Percentiles rank a stretch among this genome's conserved stretches.
These are phyloP conservation scores for Calephelis perditalis DNA, from an alignment of 2,888 invertebrate genomes.

Conservation along the genomic window DNA sequence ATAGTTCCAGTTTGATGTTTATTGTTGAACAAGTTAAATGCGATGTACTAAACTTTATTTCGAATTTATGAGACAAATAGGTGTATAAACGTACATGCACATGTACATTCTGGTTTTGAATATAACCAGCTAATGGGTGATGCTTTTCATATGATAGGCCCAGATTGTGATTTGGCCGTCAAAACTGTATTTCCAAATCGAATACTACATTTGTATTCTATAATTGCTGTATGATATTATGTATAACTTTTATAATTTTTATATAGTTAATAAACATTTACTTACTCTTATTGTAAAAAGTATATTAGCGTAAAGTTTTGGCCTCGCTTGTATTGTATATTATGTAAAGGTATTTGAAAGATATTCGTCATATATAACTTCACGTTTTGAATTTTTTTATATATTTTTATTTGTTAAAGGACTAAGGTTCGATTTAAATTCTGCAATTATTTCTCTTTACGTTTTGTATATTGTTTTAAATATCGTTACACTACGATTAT, in stretches of 20 bases:
- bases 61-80: neutral
- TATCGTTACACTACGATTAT: too few species aligned
- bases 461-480: neutral
- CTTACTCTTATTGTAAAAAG: slow-evolving; percentile 7
- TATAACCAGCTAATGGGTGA: neutral
- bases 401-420: neutral
- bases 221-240: neutral
- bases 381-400: neutral
- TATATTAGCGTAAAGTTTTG: slow-evolving; percentile 1
- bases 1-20: neutral
- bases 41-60: neutral
- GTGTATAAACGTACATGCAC: neutral
- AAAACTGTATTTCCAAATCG: neutral
- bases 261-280: neutral
- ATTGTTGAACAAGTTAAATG: neutral
- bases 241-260: slow-evolving; percentile 8
- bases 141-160: slow-evolving; percentile 6
- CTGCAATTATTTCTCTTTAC: neutral
- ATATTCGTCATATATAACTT: neutral
- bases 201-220: neutral
- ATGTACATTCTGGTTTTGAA: neutral
- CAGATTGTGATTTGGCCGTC: neutral
- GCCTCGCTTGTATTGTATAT: slow-evolving; percentile 8
- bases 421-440: neutral
- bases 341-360: neutral